Conservation (phyloP, 2,113 vertebrate species). For the Xyliphius kryptos region DNA sequence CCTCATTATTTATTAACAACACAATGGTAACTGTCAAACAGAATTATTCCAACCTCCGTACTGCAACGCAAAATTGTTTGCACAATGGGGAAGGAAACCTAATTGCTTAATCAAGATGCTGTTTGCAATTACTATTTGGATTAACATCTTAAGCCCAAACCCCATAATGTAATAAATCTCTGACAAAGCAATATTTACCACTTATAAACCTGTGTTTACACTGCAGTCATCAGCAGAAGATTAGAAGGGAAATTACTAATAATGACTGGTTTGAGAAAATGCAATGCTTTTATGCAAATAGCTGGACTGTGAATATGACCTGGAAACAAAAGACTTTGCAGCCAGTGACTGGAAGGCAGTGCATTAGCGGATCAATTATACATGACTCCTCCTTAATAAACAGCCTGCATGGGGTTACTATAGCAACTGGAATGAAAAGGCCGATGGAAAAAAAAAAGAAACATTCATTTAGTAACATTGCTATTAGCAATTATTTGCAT, state of each 20-base stretch:
- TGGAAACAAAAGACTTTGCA: slow-evolving; percentile 94
- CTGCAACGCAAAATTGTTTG: slow-evolving; percentile 29
- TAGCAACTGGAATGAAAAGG: slow-evolving; percentile 76
- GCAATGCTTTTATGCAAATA: slow-evolving; percentile 96
- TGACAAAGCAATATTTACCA: slow-evolving; percentile 83
- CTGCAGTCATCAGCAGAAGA: slow-evolving; percentile 78
- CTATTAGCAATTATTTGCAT: slow-evolving; percentile 50
- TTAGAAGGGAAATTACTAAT: slow-evolving; percentile 82
- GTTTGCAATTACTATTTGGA: slow-evolving; percentile 39
- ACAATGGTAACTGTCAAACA: slow-evolving; percentile 49
- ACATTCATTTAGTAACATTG: slow-evolving; percentile 73
- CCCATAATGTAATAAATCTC: slow-evolving; percentile 65
- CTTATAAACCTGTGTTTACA: slow-evolving; percentile 75
- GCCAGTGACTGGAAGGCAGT: slow-evolving; percentile 83
- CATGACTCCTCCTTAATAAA: slow-evolving; percentile 82
- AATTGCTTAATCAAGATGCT: slow-evolving; percentile 29
- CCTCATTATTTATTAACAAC: slow-evolving; percentile 43
- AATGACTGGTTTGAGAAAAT: slow-evolving; percentile 88
- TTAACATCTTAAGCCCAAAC: slow-evolving; percentile 63
- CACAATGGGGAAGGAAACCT: slow-evolving; percentile 18
- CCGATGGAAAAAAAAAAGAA: slow-evolving; percentile 62
- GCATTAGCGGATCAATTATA: slow-evolving; percentile 99
- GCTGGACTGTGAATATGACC: slow-evolving; percentile 85
- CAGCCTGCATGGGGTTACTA: slow-evolving; percentile 69
- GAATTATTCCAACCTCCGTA: slow-evolving; percentile 40